Base-by-base conservation (phyloP, 2,888 invertebrate genomes). In the Torymus tubicola region DNA sequence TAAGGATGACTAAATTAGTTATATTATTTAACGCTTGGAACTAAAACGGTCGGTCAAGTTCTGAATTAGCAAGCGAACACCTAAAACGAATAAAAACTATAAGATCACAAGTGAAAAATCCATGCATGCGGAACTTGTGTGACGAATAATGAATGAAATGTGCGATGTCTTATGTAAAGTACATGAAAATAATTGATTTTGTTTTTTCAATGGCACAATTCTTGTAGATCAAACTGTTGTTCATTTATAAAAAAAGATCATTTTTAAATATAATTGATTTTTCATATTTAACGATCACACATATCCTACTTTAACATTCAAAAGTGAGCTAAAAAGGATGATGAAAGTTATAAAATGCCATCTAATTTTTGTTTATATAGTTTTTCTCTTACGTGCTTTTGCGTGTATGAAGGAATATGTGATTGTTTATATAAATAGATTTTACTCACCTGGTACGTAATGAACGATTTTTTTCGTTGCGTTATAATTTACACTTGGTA, bases 401-500 rank as follows among this genome's bases (percentile, higher is more conserved):
- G 42, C 10, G 42, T 42, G 42, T 42, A 42, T 42, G 42, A 42
- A 42, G 42, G 42, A 42, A 42, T 42, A 42, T 8, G 42, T 65
- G 50, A 69, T 21, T 21, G 13, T 58, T 16, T 16, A 50, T 65
- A 24, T 16, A 42, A n/a, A 50, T 5, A 50, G 24, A 4, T 61
- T 31, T 53, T 18, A 86, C 88, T 91, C 78, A 90, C 90, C 90
- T 74, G 78, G n/a, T 53, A 88, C 85, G 78, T 88, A 88, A 85
- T 89, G 88, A 79, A 88, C 86, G 74, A 87, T 83, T 80, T 88
- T 86, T 81, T 84, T 88, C 24, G 89, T 87, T 81, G 86, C 86
- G 78, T 84, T 89, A 83, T 89, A 90, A 82, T 87, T 86, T 21
- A 87, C 89, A 69, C 83, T 84, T 18, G 90, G 89, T 84, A 90